These are phyloP conservation scores for Oopsacas minuta DNA, from an alignment of 37 sponge, comb jelly and placozoan species.

Conservation along the genomic window DNA sequence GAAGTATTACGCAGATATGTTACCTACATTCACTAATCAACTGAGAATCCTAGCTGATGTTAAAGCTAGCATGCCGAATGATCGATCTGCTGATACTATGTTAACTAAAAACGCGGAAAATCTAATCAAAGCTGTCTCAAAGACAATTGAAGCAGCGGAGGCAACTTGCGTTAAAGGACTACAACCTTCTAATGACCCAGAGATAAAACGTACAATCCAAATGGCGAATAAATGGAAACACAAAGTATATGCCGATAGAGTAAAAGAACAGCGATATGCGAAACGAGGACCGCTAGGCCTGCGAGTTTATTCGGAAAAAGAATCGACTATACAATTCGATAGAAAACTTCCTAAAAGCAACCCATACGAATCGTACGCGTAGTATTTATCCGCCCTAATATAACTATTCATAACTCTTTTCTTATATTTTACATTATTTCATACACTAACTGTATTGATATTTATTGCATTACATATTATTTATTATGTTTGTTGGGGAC, in stretches of 20 bases:
- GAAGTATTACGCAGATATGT: constrained; percentile 59
- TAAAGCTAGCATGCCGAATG: constrained; percentile 60
- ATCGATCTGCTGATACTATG: constrained; percentile 64
- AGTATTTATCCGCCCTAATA: no score
- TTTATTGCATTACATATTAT: no score
- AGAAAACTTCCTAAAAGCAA: no score
- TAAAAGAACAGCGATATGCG: not conserved
- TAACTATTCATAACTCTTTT: no score
- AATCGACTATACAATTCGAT: no score
- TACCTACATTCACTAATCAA: constrained; percentile 75
- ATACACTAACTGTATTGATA: no score
- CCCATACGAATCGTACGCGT: no score
- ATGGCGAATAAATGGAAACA: constrained; percentile 17
- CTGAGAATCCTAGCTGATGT: constrained; percentile 67
- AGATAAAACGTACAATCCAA: not conserved
- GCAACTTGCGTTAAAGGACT: constrained; percentile 74
- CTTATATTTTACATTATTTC: no score
- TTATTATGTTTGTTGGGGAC: no score
- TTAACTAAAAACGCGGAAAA: constrained; percentile 79
- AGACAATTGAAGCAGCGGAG: constrained; percentile 66
- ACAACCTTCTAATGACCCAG: not conserved
- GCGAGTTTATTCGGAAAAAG: not conserved
- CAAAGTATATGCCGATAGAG: not conserved
- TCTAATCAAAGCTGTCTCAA: constrained; percentile 70
- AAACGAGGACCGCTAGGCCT: not conserved